These are phyloP conservation scores for Noctilio leporinus DNA, from an alignment of 2,113 vertebrate species.

Conservation along the genomic window DNA sequence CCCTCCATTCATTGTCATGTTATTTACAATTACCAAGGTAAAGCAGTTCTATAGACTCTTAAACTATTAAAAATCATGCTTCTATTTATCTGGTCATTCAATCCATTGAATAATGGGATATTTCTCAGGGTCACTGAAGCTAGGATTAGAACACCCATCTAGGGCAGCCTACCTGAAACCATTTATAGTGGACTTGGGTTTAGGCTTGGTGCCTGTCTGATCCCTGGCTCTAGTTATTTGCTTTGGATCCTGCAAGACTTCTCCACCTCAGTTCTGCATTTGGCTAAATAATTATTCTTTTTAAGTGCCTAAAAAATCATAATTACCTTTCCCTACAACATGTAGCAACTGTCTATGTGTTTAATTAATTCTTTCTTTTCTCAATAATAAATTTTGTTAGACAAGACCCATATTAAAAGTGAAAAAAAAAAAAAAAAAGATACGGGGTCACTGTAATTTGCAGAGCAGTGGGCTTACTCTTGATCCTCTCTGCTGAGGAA, in stretches of 20 bases:
- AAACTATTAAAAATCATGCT: not conserved
- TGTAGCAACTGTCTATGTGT: not conserved
- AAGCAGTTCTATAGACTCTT: not conserved
- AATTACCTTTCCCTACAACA: not conserved
- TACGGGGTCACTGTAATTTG: not conserved
- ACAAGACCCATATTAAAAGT: not conserved
- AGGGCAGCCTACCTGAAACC: not conserved
- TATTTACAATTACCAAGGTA: no score
- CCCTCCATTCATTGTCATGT: no score
- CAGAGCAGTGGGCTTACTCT: not conserved
- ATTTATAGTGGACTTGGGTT: not conserved
- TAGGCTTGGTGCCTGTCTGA: not conserved
- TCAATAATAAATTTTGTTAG: not conserved
- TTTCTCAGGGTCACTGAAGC: not conserved
- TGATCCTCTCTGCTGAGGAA: not conserved
- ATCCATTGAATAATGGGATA: not conserved
- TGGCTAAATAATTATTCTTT: not conserved
- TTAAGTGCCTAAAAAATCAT: not conserved
- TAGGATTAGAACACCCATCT: not conserved
- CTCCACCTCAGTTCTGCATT: not conserved
- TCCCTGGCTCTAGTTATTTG: not conserved
- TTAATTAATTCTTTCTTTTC: conserved; percentile 1
- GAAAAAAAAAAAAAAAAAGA: not conserved
- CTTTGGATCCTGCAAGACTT: not conserved
- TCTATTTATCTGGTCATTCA: not conserved